These are phyloP conservation scores for Sebastes diploproa DNA, from an alignment of 2,797 vertebrate genomes.

Conservation along the genomic window DNA sequence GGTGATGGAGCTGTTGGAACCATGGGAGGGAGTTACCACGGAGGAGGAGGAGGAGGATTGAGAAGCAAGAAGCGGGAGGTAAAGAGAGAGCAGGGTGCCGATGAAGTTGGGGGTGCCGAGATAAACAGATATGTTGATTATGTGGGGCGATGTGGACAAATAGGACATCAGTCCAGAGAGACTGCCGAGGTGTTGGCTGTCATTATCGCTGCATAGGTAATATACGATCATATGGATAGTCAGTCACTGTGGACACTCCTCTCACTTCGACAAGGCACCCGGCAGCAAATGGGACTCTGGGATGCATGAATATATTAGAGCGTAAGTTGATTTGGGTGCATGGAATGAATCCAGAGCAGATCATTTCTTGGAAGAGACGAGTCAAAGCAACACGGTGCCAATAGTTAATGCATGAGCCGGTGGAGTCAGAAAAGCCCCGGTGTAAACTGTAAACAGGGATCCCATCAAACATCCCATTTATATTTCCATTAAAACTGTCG, in stretches of 20 bases:
- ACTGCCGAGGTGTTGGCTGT: not conserved
- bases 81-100: not conserved
- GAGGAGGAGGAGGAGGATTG: not conserved
- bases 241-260: not conserved
- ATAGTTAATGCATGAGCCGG: slow-evolving; percentile 19
- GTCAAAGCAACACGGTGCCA: slow-evolving; percentile 8
- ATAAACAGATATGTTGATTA: slow-evolving; percentile 16
- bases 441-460: not conserved
- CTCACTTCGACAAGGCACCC: slow-evolving; percentile 7
- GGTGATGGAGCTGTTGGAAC: slow-evolving; percentile 32
- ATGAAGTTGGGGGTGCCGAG: not conserved
- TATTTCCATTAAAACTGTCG: not conserved
- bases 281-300: not conserved
- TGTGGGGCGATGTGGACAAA: not conserved
- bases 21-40: slow-evolving; percentile 24
- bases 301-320: slow-evolving; percentile 19
- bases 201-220: not conserved
- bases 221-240: slow-evolving; percentile 7
- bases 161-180: not conserved
- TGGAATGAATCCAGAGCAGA: slow-evolving; percentile 35
- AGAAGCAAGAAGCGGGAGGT: slow-evolving; percentile 22
- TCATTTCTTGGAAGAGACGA: slow-evolving; percentile 7
- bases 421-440: not conserved
- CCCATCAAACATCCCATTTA: not conserved
- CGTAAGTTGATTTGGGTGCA: not conserved